Evolutionary conservation across 2,797 vertebrate genomes (phyloP).

Genomic region (Mallotus villosus): DNA sequence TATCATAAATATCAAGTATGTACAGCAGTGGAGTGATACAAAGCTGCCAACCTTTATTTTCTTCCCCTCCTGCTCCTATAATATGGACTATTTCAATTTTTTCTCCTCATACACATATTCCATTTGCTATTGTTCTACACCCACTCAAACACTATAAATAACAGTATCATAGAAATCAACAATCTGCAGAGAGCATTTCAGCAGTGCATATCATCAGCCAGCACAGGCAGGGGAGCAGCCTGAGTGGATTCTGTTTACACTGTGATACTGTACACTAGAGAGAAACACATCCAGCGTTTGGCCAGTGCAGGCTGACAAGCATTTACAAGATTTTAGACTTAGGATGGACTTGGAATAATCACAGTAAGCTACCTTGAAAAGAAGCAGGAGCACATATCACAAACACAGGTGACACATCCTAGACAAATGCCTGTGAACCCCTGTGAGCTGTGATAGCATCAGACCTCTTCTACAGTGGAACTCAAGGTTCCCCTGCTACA

Average conservation of each 20-base stretch:
- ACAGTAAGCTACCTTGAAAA: constrained; percentile 31
- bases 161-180: constrained; percentile 2
- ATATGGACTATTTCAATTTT: not conserved
- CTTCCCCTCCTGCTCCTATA: not conserved
- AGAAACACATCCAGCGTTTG: constrained; percentile 16
- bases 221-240: not conserved
- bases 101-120: not conserved
- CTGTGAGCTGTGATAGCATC: constrained; percentile 10
- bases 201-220: not conserved
- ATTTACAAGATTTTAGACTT: constrained; percentile 22
- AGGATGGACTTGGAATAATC: constrained; percentile 30
- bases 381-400: constrained; percentile 15
- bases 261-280: constrained; percentile 4
- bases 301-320: not conserved
- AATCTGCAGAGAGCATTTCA: constrained; percentile 1
- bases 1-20: not conserved
- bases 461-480: constrained; percentile 4
- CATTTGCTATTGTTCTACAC: not conserved
- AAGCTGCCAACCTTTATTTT: not conserved
- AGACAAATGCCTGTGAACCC: too few relatives aligned
- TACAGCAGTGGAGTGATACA: not conserved
- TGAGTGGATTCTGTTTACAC: constrained; percentile 19
- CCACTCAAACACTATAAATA: constrained; percentile 7
- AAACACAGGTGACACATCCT: not conserved
- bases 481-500: constrained; percentile 11